Percentiles rank a stretch among this genome's conserved stretches.
Conservation (phyloP, 2,888 invertebrate genomes). For the Laspeyria flexula region DNA sequence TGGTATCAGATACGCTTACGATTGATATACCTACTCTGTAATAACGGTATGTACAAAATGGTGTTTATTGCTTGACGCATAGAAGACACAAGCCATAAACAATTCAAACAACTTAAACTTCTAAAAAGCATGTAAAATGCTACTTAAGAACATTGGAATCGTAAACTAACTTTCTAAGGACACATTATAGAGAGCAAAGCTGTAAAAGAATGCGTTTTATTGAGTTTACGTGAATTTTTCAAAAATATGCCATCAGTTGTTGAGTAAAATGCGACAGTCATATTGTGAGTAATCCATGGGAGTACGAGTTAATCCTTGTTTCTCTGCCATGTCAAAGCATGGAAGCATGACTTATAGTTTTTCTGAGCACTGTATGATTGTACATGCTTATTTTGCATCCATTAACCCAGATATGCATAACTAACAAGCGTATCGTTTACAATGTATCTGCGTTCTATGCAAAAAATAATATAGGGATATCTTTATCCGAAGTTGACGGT, state of each 20-base stretch:
- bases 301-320: constrained; percentile 22
- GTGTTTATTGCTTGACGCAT: constrained; percentile 20
- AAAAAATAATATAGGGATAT: constrained; percentile 3
- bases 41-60: constrained; percentile 36
- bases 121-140: constrained; percentile 8
- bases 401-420: constrained; percentile 71
- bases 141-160: constrained; percentile 9
- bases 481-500: not conserved
- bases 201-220: constrained; percentile 10
- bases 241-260: constrained; percentile 12
- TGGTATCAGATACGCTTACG: constrained; percentile 36
- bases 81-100: constrained; percentile 10
- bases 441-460: constrained; percentile 28
- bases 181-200: constrained; percentile 19
- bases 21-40: constrained; percentile 33
- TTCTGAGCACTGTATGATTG: constrained; percentile 42
- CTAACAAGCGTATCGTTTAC: constrained; percentile 51
- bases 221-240: constrained; percentile 1
- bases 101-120: constrained; percentile 12
- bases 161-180: constrained; percentile 23
- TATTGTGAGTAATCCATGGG: not conserved
- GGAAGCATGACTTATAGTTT: constrained; percentile 59
- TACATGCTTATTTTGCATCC: constrained; percentile 51
- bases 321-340: constrained; percentile 35
- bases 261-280: not conserved